Base-by-base conservation (phyloP, 2,113 vertebrate genomes). In the Corvus cornix region DNA sequence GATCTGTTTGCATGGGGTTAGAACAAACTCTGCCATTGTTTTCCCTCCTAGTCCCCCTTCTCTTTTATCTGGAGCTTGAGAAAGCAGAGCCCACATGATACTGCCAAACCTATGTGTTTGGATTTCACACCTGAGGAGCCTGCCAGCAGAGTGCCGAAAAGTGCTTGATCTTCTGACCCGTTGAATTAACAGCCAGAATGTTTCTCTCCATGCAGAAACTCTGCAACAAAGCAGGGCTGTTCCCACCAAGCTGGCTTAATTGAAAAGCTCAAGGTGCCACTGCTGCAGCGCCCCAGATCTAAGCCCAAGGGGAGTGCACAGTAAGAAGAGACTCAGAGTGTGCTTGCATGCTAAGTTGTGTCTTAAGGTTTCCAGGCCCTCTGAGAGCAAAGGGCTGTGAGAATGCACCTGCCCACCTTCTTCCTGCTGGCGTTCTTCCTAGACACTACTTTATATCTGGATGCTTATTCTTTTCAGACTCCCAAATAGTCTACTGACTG, bases 81-180 rank as follows among this genome's bases (percentile, higher is more conserved):
- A 94, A 95, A 55, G 51, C 72, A 83, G 35, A 94, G 81, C 55
- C 89, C 66, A 68, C 39, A 7, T 28, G 55, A 64, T 11, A 15
- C 60, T 95, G 80, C 91, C 89, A 91, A 43, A 52, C 67, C 70
- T 26, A 2, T 1, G 20, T 72, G 81, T 56, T 94, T 64, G 66
- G 44, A 58, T 91, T 96, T 94, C 49, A 6, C 74, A 87, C 91
- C 78, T 66, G 74, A 96, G 70, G 77, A 83, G 67, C 64, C 39
- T 90, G 72, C 79, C 68, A 93, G 43, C 37, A 59, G 44, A n/a
- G 43, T 31, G 39, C 68, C 90, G 89, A 43, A 85, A 91, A 88
- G 55, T 41, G 46, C 67, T 70, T 59, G 35, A 59, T 88, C 79
- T 84, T 67, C 48, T 90, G 79, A 79, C 70, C 85, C 67, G 56